Base-by-base conservation (phyloP, 2,113 vertebrate species). In the Sylvilagus bachmani region DNA sequence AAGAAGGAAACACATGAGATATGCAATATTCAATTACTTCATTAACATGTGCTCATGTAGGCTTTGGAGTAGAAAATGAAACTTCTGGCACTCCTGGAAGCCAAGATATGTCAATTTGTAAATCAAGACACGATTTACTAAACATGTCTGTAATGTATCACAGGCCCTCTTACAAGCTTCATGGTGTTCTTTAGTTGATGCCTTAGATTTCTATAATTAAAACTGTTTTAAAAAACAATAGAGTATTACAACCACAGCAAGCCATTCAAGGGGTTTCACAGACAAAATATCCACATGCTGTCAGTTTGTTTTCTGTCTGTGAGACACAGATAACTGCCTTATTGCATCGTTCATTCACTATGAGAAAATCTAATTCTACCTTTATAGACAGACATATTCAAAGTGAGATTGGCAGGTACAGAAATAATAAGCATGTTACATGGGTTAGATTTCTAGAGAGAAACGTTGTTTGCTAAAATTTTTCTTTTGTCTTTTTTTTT, bases 101-200 rank as follows among this genome's bases (percentile, higher is more conserved):
- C 0, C 33, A 33, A 85, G 62, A 70, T 0, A 1, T 44, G 9
- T 73, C 75, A 29, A n/a, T 95, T 83, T 79, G 95, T 89, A 93
- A 92, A 92, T n/a, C 11, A 61, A 95, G 81, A 89, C 49, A 95
- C 91, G 74, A 96, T 96, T 97, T 81, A 83, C 67, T 75, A 90
- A 96, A 91, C 21, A 51, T 67, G 55, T 62, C 70, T 92, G 14
- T 84, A 91, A 91, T 77, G 19, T 75, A 86, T 73, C 64, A 64
- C 19, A 92, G 86, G 71, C 10, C 36, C 10, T 93, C 55, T 95
- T 74, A 51, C 6, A 92, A 85, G 25, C 44, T 92, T 79, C 86
- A 88, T 10, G 24, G 1, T 77, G 10, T 25, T 88, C 36, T 33
- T 33, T 31, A 3, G 1, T 55, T 81, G 71, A 88, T 89, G 61